Conservation (phyloP, 1,140 invertebrate genomes). For the Lepidurus arcticus region DNA sequence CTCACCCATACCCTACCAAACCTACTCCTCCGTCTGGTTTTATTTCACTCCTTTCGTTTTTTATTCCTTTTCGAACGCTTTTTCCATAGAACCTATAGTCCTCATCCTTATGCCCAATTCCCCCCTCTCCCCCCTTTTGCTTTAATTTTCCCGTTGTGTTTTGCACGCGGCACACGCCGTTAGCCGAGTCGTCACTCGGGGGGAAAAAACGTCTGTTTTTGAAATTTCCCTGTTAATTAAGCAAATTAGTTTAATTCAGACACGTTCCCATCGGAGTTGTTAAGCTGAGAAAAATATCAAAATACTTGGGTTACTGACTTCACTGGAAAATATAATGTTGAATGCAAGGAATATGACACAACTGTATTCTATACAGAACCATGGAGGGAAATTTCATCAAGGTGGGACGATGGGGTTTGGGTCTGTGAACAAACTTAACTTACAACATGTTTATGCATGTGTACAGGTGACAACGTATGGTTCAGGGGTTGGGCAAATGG, state of each 20-base stretch:
- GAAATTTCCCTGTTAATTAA: too few species aligned
- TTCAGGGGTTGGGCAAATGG: too few species aligned
- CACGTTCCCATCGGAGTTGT: too few species aligned
- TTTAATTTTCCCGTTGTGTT: too few species aligned
- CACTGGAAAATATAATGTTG: not conserved
- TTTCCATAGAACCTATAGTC: not conserved
- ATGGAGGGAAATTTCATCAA: not conserved
- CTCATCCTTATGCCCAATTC: not conserved
- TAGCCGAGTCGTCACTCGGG: too few species aligned
- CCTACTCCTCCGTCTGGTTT: not conserved
- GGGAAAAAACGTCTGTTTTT: too few species aligned
- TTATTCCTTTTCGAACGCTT: not conserved
- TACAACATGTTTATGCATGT: not conserved
- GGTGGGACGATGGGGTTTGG: not conserved
- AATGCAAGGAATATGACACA: not conserved
- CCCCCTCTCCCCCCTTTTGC: not conserved
- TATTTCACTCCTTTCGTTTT: constrained; percentile 15
- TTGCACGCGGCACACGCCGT: too few species aligned
- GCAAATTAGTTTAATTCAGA: too few species aligned
- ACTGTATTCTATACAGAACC: constrained; percentile 19
- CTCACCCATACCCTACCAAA: not conserved
- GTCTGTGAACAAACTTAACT: not conserved
- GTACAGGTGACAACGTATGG: not conserved
- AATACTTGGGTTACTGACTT: too few species aligned
- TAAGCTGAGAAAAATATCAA: too few species aligned